Base-by-base conservation (phyloP, 2,113 vertebrate species). In the Gymnorhina tibicen region DNA sequence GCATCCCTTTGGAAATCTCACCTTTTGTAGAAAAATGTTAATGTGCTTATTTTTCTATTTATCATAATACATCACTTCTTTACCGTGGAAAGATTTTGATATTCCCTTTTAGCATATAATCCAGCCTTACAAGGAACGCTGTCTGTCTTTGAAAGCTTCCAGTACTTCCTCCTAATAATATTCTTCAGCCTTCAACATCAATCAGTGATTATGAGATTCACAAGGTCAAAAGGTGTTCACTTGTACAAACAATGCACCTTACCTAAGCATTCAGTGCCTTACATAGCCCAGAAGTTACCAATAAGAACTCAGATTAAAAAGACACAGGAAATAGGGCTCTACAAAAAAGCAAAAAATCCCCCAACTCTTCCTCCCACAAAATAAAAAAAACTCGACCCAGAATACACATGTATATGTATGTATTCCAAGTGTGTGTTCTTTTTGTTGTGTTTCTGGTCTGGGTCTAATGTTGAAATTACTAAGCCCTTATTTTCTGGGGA, bases 201-300 rank as follows among this genome's bases (percentile, higher is more conserved):
- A 1, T 95, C 68, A 88, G 69, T 87, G 75, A 78, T 93, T 81
- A 78, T 44, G 74, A 85, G 87, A 94, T 95, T 94, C 92, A 23
- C 50, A 56, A 81, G 47, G 73, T 82, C 72, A 75, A 68, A 91
- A 86, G 39, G 26, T 70, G 16, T 72, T 76, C 17, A 26, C 26
- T 78, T 78, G 32, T 46, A 79, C 17, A 62, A 87, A 81, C 24
- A 63, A 10, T n/a, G 44, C 1, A 3, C 32, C 33, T 81, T 84
- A 92, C 60, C 33, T 72, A 44, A 81, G 35, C 30, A 6, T 52
- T 87, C 33, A 66, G 37, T 83, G 35, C 79, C 50, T 73, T 91
- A 75, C 15, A 28, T 78, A 84, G 44, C 32, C 11, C 26, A 72
- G 35, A 80, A 76, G 24, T 35, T 85, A 66, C 19, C 21, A 59